phyloP scores from a whole-genome alignment of 2,797 vertebrate genomes.

The Gallinago nigripennis region DNA sequence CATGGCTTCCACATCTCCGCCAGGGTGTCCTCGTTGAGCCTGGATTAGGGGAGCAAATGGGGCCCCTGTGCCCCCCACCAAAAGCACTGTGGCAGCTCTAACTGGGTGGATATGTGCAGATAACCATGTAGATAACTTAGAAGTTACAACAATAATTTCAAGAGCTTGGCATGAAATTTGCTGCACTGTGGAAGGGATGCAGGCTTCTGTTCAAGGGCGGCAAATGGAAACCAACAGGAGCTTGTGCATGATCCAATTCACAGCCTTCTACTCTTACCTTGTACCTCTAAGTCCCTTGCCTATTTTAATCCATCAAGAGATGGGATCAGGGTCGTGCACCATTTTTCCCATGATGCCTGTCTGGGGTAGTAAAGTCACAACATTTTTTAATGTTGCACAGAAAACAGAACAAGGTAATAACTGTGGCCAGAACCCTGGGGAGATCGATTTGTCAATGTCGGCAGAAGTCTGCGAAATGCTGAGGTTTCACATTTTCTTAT shows the following conservation, averaged over 20 bases:
- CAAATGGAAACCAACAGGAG: not conserved
- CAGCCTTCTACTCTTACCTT: not conserved
- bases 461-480: not conserved
- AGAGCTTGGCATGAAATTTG: not conserved
- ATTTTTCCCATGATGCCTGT: not conserved
- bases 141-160: not conserved
- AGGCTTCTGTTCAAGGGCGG: not conserved
- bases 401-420: not conserved
- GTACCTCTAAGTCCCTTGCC: not conserved
- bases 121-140: not conserved
- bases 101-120: not conserved
- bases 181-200: not conserved
- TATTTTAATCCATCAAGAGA: not conserved
- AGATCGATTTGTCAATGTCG: not conserved
- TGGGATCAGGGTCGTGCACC: not conserved
- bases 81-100: not conserved
- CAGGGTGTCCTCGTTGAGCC: not conserved
- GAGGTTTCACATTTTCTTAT: not conserved
- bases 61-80: accelerated
- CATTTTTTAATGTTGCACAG: not conserved
- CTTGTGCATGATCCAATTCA: not conserved
- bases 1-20: not conserved
- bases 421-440: not conserved
- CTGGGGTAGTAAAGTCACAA: not conserved
- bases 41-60: not conserved